Conservation (phyloP, 2,888 invertebrate genomes). For the Hemithea aestivaria region DNA sequence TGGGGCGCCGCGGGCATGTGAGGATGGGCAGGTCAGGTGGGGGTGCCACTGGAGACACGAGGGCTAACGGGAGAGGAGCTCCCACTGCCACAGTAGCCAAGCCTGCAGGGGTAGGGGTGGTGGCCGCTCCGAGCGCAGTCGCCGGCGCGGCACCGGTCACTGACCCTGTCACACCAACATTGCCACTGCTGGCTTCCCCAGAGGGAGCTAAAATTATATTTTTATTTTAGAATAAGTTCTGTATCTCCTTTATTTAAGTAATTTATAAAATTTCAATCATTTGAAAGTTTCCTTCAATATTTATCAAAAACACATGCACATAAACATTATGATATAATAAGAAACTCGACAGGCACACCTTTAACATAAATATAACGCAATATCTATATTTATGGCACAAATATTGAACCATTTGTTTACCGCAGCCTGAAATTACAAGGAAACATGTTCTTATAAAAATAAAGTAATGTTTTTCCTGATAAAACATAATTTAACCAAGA, state of each 20-base stretch:
- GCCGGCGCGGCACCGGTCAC: constrained; percentile 76
- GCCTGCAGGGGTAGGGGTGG: constrained; percentile 18
- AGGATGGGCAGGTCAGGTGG: constrained; percentile 93
- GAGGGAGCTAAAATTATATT: constrained; percentile 58
- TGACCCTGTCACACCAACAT: constrained; percentile 64
- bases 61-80: constrained; percentile 73
- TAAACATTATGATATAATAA: no score
- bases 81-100: constrained; percentile 45
- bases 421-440: not conserved
- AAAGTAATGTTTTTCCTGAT: constrained; percentile 1
- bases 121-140: constrained; percentile 63
- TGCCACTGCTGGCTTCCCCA: constrained; percentile 72
- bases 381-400: not conserved
- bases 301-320: no score
- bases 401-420: not conserved
- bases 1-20: constrained; percentile 96
- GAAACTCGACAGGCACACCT: no score
- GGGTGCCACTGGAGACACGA: constrained; percentile 81
- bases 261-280: no score
- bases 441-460: not conserved
- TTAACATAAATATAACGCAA: not conserved
- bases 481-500: constrained; percentile 13
- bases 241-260: no score
- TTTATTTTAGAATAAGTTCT: no score
- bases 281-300: no score